Evolutionary conservation across 2,888 invertebrate species (phyloP).

Genomic region (Dasysyrphus tricinctus): DNA sequence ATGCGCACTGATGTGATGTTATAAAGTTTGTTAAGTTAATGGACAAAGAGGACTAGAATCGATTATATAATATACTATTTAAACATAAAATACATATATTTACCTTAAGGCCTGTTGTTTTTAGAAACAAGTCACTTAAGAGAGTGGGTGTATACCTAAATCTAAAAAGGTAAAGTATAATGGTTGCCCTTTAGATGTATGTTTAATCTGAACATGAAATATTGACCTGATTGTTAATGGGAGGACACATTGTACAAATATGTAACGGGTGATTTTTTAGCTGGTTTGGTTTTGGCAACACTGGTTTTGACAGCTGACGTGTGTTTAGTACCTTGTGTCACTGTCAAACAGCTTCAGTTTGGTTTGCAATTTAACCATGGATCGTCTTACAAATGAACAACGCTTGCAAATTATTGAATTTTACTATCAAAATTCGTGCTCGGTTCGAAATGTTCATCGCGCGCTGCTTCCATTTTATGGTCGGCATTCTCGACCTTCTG

Average conservation of each 20-base stretch:
- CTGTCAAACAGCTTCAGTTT: too few relatives aligned
- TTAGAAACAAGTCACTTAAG: constrained; percentile 26
- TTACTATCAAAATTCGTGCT: too few relatives aligned
- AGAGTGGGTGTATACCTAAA: constrained; percentile 6
- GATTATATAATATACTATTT: constrained; percentile 28
- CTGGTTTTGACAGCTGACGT: too few relatives aligned
- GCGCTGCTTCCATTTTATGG: too few relatives aligned
- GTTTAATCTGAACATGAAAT: constrained; percentile 16
- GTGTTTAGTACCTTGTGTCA: too few relatives aligned
- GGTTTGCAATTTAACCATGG: too few relatives aligned
- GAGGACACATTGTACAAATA: constrained; percentile 1
- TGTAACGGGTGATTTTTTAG: too few relatives aligned
- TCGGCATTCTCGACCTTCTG: too few relatives aligned
- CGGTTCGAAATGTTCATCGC: too few relatives aligned
- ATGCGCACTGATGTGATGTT: constrained; percentile 28
- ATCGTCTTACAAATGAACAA: too few relatives aligned
- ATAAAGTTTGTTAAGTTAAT: constrained; percentile 23
- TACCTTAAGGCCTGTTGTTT: constrained; percentile 35
- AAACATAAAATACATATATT: constrained; percentile 23
- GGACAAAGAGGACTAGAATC: constrained; percentile 39
- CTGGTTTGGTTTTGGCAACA: too few relatives aligned
- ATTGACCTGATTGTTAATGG: constrained; percentile 14
- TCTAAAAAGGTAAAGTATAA: not conserved
- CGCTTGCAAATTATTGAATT: too few relatives aligned
- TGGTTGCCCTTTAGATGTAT: not conserved